These are phyloP conservation scores for Cephus pulcher DNA, from an alignment of 2,888 invertebrate genomes.

Conservation along the genomic window DNA sequence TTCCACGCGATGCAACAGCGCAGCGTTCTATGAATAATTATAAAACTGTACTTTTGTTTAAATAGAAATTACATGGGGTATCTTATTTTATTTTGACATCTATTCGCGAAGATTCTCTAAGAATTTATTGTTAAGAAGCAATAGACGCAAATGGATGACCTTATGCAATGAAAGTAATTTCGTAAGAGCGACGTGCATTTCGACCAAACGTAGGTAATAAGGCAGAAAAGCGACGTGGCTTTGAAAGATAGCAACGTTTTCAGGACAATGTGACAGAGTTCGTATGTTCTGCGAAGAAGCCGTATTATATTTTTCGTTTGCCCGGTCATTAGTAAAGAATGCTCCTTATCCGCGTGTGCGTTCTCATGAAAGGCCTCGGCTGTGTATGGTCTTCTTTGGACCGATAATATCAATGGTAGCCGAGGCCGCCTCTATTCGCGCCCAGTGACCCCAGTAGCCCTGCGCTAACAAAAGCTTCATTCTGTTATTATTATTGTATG, in stretches of 20 bases:
- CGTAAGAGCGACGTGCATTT: no score
- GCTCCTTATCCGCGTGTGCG: constrained; percentile 36
- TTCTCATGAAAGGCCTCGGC: constrained; percentile 34
- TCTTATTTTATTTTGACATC: no score
- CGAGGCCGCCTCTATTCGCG: constrained; percentile 42
- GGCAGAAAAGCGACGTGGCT: no score
- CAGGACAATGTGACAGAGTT: background rate
- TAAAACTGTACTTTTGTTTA: no score
- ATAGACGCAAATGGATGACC: no score
- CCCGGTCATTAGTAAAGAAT: constrained; percentile 42
- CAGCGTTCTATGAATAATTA: no score
- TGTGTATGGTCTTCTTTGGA: constrained; percentile 39
- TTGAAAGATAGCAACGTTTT: background rate
- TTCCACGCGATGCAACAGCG: no score
- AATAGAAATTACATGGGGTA: no score
- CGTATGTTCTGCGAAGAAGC: background rate
- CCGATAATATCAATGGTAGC: constrained; percentile 43
- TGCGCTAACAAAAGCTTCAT: constrained; percentile 53
- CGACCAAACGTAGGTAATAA: no score
- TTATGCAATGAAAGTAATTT: no score
- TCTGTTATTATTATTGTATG: constrained; percentile 57
- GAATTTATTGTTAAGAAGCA: no score
- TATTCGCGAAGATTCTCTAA: no score
- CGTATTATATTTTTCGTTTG: constrained; percentile 28
- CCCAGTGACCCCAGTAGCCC: constrained; percentile 46